Percentiles rank a stretch among this genome's conserved stretches.
Evolutionary conservation across 2,113 vertebrate genomes (phyloP).

Genomic region (Danionella cerebrum): DNA sequence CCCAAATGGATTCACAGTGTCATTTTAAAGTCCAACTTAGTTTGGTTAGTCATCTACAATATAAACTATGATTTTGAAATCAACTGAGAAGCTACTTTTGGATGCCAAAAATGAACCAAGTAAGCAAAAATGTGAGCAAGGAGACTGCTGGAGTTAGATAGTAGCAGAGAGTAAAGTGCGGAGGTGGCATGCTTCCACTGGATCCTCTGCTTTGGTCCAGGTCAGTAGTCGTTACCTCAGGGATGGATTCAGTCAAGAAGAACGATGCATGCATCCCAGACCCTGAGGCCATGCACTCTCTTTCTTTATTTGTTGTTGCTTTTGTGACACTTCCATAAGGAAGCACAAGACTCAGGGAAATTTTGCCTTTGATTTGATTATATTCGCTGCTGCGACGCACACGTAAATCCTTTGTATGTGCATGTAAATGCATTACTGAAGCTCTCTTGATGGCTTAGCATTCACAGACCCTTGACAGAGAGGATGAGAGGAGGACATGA

Average conservation of each 20-base stretch:
- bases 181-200: constrained; percentile 16
- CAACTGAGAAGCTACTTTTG: background rate
- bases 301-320: constrained; percentile 28
- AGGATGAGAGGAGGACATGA: constrained; percentile 11
- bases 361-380: constrained; percentile 59
- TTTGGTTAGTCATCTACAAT: no score
- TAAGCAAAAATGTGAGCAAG: background rate
- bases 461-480: constrained; percentile 45
- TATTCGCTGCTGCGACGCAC: constrained; percentile 50
- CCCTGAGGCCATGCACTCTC: background rate
- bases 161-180: background rate
- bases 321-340: background rate
- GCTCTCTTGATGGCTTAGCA: constrained; percentile 56
- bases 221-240: constrained; percentile 21
- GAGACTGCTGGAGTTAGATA: constrained; percentile 4
- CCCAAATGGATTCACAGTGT: no score
- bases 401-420: constrained; percentile 31
- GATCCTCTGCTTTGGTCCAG: constrained; percentile 18
- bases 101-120: background rate
- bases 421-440: constrained; percentile 39
- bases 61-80: no score
- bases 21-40: no score
- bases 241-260: constrained; percentile 15
- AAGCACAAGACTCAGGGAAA: constrained; percentile 32
- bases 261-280: constrained; percentile 1